phyloP scores from a whole-genome alignment of 2,797 vertebrate species.

The Notolepis coatsorum region DNA sequence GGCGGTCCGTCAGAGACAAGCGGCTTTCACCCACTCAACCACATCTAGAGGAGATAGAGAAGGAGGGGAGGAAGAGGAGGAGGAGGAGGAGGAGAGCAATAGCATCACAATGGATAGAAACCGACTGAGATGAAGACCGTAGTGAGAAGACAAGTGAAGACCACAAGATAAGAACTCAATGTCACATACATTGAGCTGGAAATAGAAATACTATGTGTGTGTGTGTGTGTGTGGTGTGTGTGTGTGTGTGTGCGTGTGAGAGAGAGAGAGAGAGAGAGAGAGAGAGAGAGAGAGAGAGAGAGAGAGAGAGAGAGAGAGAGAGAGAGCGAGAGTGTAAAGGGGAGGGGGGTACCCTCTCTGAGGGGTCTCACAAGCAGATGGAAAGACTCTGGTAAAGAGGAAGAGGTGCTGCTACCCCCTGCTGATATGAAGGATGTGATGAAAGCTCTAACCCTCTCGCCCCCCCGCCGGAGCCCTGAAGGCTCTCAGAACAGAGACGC shows the following conservation, averaged over 20 bases:
- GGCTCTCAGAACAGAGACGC: constrained; percentile 63
- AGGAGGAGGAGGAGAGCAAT: constrained; percentile 45
- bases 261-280: constrained; percentile 5
- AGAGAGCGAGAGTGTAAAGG: constrained; percentile 20
- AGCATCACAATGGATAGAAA: constrained; percentile 51
- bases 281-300: neutral
- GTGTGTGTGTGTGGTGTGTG: constrained; percentile 20
- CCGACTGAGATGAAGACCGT: constrained; percentile 46
- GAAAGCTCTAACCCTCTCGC: constrained; percentile 66
- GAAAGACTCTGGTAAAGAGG: constrained; percentile 66
- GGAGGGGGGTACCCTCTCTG: constrained; percentile 20
- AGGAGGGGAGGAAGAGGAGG: constrained; percentile 18
- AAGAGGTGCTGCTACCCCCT: constrained; percentile 78
- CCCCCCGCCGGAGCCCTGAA: constrained; percentile 53
- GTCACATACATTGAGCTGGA: constrained; percentile 58
- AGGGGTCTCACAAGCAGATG: constrained; percentile 47
- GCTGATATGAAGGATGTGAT: constrained; percentile 78
- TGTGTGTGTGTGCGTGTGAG: constrained; percentile 13
- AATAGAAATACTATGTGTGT: too few relatives aligned
- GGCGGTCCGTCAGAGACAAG: constrained; percentile 92
- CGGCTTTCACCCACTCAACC: constrained; percentile 96
- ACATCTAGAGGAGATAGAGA: constrained; percentile 85
- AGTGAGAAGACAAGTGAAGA: constrained; percentile 35
- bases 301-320: constrained; percentile 23
- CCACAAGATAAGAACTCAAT: constrained; percentile 47